Evolutionary conservation across 2,888 invertebrate genomes (phyloP).

Genomic region (Mesorhabditis belari): DNA sequence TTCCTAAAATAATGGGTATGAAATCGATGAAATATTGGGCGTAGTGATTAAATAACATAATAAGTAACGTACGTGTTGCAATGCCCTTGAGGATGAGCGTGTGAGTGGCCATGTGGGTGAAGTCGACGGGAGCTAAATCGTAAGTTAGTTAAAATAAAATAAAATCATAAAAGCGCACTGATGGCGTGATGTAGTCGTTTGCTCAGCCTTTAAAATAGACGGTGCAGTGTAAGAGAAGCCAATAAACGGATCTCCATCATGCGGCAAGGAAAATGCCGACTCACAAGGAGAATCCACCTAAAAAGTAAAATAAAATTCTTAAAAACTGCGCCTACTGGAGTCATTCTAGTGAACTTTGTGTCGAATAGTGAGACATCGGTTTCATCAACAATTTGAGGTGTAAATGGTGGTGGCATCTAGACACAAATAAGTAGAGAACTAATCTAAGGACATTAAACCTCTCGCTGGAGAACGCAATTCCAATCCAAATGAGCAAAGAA

Average conservation of each 20-base stretch:
- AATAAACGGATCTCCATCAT: constrained; percentile 60
- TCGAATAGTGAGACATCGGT: constrained; percentile 98
- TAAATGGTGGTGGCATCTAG: constrained; percentile 87
- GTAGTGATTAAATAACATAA: no score
- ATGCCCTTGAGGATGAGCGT: no score
- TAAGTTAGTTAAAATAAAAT: no score
- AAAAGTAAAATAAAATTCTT: constrained; percentile 66
- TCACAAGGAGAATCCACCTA: constrained; percentile 85
- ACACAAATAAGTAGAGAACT: background rate
- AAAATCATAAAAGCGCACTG: no score
- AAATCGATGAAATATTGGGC: no score
- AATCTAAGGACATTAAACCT: background rate
- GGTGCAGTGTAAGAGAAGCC: constrained; percentile 98
- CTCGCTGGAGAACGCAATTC: constrained; percentile 69
- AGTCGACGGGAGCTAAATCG: no score
- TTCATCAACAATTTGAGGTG: constrained; percentile 73
- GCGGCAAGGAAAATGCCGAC: constrained; percentile 60
- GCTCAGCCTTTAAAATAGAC: no score
- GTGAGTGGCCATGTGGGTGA: no score
- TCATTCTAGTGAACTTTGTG: constrained; percentile 80
- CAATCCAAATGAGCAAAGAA: constrained; percentile 96
- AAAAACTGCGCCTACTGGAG: constrained; percentile 11
- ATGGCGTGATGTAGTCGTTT: no score
- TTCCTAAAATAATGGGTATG: no score
- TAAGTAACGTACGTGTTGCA: no score